Conservation (phyloP, 2,113 vertebrate genomes). For the Cynopterus brachyotis region DNA sequence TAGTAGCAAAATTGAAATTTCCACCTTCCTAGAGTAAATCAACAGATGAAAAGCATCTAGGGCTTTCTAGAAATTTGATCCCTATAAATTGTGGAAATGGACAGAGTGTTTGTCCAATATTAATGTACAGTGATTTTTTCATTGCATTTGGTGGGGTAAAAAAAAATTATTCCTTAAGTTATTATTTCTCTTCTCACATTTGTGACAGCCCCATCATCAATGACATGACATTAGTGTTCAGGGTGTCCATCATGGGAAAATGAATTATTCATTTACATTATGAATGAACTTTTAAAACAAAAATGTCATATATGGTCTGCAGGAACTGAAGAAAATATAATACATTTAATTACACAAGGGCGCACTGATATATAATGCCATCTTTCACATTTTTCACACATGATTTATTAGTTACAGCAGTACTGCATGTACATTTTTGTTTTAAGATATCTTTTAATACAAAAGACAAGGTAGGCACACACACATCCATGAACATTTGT, state of each 20-base stretch:
- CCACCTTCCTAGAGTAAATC: neutral
- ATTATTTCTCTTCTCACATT: constrained; percentile 6
- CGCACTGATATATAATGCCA: neutral
- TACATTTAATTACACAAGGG: constrained; percentile 13
- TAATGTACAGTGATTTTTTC: neutral
- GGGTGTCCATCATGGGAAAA: constrained; percentile 21
- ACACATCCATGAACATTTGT: neutral
- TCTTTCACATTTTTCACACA: constrained; percentile 32
- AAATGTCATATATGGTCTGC: constrained; percentile 16
- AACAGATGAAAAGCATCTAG: neutral
- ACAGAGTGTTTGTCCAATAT: neutral
- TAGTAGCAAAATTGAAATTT: neutral
- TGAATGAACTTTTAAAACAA: constrained; percentile 41
- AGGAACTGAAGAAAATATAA: constrained; percentile 28
- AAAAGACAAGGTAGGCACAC: neutral
- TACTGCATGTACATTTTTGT: neutral
- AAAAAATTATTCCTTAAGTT: neutral
- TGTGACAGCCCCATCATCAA: constrained; percentile 30
- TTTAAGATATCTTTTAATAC: neutral
- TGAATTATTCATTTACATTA: constrained; percentile 54
- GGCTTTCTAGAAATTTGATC: neutral
- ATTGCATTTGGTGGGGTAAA: constrained; percentile 32
- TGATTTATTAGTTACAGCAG: constrained; percentile 19
- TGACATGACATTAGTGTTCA: constrained; percentile 11
- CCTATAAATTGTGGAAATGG: neutral